Conservation (phyloP, 2,888 invertebrate genomes). For the Mythimna lalbum region DNA sequence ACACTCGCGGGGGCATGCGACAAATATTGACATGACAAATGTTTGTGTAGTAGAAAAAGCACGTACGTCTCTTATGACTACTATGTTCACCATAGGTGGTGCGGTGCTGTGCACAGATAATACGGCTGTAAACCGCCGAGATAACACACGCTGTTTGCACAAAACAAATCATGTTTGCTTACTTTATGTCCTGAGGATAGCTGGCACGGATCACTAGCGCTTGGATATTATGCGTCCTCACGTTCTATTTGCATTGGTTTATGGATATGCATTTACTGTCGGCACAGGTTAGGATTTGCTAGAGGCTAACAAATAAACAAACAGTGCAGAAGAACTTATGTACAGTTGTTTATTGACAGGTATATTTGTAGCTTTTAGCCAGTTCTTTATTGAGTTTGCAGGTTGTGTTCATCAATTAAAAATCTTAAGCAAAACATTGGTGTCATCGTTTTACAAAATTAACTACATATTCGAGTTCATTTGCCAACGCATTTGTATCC, state of each 20-base stretch:
- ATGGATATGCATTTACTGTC: conserved; percentile 70
- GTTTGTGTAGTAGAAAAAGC: conserved; percentile 83
- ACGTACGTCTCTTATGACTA: conserved; percentile 80
- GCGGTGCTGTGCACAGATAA: conserved; percentile 78
- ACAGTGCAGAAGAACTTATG: conserved; percentile 36
- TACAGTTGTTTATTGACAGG: conserved; percentile 15
- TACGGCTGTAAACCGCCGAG: conserved; percentile 76
- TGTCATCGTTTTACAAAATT: conserved; percentile 69
- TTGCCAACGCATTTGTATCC: conserved; percentile 81
- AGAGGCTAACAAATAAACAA: conserved; percentile 48
- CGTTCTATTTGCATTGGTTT: conserved; percentile 83
- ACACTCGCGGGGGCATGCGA: conserved; percentile 78
- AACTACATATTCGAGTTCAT: conserved; percentile 73
- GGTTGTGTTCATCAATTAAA: conserved; percentile 40
- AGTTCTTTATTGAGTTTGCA: conserved; percentile 17
- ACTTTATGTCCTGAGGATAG: conserved; percentile 81
- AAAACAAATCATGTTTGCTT: conserved; percentile 86
- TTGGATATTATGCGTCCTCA: conserved; percentile 81
- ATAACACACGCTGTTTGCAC: conserved; percentile 85
- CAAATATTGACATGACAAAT: conserved; percentile 88
- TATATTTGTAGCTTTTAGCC: conserved; percentile 40
- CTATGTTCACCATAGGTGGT: conserved; percentile 79
- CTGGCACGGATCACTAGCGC: conserved; percentile 78
- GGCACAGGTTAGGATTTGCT: conserved; percentile 52
- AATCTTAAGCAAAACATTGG: conserved; percentile 52